A percentile compares a stretch with the other conserved stretches of the same genome.
These are phyloP conservation scores for Sphecodes monilicornis DNA, from an alignment of 2,888 invertebrate species.

Conservation along the genomic window DNA sequence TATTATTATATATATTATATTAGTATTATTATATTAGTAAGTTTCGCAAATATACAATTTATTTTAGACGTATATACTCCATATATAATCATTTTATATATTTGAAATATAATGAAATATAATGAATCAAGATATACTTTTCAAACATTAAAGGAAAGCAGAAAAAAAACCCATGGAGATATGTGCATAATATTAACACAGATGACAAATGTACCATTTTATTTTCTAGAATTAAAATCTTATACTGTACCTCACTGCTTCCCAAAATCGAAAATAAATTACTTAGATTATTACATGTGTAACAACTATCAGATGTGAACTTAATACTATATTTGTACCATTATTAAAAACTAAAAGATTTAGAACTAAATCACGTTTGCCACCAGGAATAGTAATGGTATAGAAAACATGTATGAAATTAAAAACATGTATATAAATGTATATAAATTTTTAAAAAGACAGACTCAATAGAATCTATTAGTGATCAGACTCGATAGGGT, in stretches of 20 bases:
- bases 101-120: too few species aligned
- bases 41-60: not conserved
- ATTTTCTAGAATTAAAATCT: not conserved
- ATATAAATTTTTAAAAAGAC: not conserved
- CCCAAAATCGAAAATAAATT: not conserved
- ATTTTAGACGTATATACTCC: not conserved
- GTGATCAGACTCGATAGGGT: too few species aligned
- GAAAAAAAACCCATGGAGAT: too few species aligned
- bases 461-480: not conserved
- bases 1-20: too few species aligned
- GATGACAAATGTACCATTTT: not conserved
- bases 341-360: not conserved
- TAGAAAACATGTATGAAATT: not conserved
- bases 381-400: not conserved
- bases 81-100: not conserved
- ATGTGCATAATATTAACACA: not conserved
- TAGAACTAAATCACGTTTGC: not conserved
- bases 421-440: too few species aligned
- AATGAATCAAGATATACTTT: too few species aligned
- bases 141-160: not conserved
- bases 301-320: not conserved
- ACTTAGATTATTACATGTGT: not conserved
- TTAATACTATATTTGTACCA: not conserved
- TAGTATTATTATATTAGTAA: not conserved
- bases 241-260: not conserved